Percentiles rank a stretch among this genome's conserved stretches.
phyloP scores from a whole-genome alignment of 2,888 invertebrate species.

The Tetheella fluctuosa region DNA sequence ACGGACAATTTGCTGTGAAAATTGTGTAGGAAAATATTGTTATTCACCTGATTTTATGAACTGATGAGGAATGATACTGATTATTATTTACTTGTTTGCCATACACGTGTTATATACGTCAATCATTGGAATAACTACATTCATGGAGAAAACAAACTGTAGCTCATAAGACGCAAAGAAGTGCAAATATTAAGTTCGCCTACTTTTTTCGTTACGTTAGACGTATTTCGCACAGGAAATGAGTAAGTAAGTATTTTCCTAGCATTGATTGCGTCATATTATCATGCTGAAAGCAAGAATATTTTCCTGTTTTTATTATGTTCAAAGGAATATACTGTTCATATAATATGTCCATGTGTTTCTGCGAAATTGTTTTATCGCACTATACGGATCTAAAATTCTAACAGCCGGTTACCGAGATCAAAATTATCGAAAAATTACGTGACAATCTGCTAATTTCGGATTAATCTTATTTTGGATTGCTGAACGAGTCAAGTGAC shows the following conservation, averaged over 20 bases:
- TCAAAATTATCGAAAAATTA: too few relatives aligned
- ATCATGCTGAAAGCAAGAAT: not conserved
- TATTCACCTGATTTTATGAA: conserved; percentile 13
- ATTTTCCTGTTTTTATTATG: not conserved
- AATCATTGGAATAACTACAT: conserved; percentile 22
- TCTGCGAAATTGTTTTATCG: not conserved
- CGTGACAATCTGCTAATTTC: too few relatives aligned
- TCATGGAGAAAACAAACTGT: not conserved
- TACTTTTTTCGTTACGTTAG: not conserved
- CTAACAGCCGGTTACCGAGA: too few relatives aligned
- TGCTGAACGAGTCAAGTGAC: too few relatives aligned
- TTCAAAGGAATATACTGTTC: not conserved
- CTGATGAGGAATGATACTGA: not conserved
- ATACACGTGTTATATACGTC: conserved; percentile 52
- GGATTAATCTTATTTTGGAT: too few relatives aligned
- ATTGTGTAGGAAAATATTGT: conserved; percentile 28
- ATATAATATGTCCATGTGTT: not conserved
- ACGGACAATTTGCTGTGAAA: conserved; percentile 18
- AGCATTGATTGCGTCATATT: not conserved
- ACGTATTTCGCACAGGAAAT: conserved; percentile 9
- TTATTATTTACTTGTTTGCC: conserved; percentile 35
- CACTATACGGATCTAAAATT: too few relatives aligned
- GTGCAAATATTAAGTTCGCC: conserved; percentile 23
- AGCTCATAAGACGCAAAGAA: conserved; percentile 15
- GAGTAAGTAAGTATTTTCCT: not conserved